Base-by-base conservation (phyloP, 2,113 vertebrate species). In the Fulmarus glacialis region DNA sequence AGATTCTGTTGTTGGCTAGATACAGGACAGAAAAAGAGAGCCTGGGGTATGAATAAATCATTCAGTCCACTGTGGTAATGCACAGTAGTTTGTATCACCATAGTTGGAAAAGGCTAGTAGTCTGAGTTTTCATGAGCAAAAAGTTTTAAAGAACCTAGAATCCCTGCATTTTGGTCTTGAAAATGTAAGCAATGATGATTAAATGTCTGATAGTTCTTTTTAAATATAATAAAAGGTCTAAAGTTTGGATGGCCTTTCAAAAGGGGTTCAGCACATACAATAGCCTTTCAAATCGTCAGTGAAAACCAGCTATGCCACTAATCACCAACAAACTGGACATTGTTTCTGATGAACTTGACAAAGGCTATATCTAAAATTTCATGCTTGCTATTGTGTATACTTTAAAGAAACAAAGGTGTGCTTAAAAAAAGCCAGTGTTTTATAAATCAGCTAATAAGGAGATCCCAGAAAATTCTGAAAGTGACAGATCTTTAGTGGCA, bases 1-100 rank as follows among this genome's bases (percentile, higher is more conserved):
- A 86, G 72, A 86, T 94, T 83, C 71, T 71, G 79, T 48, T 83
- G 42, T 55, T 87, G 90, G 45, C 43, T 71, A 66, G 59, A 83
- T 83, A 48, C 71, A 56, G 79, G 62, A 66, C 36, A 88, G 66
- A 10, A 56, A 32, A 67, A 75, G 36, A 73, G 55, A 88, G 83
- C 83, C 84, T 77, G 79, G 66, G 36, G 71, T 86, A n/a, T 86
- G 81, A 93, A 94, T 92, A 96, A 96, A 91, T 95, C 82, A 84
- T 86, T 86, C n/a, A 36, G 47, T 60, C 34, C 26, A 10, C 55
- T 40, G 36, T 92, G 52, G 75, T 47, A 89, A 38, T n/a, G 24
- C 30, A 17, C 15, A 38, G 74, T 38, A 81, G 47, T 71, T 86
- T 75, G 20, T 73, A 19, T 62, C 62, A 58, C 66, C 55, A 14